Conservation (phyloP, 2,888 invertebrate species). For the Erebia epiphron region DNA sequence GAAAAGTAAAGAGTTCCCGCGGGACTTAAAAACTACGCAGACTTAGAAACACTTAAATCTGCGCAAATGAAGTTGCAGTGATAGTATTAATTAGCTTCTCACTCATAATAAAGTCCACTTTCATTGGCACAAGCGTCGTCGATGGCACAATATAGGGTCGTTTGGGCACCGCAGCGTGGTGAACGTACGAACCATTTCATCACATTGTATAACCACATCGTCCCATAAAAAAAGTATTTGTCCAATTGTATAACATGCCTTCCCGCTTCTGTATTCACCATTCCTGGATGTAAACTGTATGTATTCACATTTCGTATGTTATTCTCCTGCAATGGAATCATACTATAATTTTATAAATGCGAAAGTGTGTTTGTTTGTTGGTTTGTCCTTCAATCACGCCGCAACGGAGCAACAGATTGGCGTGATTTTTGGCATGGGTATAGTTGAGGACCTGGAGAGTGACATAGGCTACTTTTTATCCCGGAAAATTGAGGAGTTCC, state of each 20-base stretch:
- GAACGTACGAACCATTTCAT: conserved; percentile 77
- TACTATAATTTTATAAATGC: too few relatives aligned
- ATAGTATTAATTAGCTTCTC: conserved; percentile 1
- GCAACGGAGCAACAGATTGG: too few relatives aligned
- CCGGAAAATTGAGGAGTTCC: too few relatives aligned
- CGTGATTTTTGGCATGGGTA: too few relatives aligned
- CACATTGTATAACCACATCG: conserved; percentile 59
- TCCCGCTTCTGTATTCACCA: conserved; percentile 85
- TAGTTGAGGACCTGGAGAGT: too few relatives aligned
- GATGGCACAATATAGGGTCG: conserved; percentile 87
- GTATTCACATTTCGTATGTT: conserved; percentile 75
- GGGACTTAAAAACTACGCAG: too few relatives aligned
- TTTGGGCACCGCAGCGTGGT: conserved; percentile 88
- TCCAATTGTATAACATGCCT: conserved; percentile 84
- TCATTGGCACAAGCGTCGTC: conserved; percentile 83
- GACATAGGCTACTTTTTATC: too few relatives aligned
- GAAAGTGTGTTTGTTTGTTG: too few relatives aligned
- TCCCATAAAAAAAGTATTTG: conserved; percentile 54
- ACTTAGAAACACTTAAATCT: not conserved
- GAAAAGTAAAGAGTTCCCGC: too few relatives aligned
- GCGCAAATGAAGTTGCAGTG: too few relatives aligned
- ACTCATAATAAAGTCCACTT: conserved; percentile 82
- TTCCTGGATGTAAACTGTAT: conserved; percentile 86
- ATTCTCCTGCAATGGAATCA: conserved; percentile 55
- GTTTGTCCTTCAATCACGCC: too few relatives aligned